phyloP scores from a whole-genome alignment of 2,113 vertebrate species.

The Chaenogobius annularis region DNA sequence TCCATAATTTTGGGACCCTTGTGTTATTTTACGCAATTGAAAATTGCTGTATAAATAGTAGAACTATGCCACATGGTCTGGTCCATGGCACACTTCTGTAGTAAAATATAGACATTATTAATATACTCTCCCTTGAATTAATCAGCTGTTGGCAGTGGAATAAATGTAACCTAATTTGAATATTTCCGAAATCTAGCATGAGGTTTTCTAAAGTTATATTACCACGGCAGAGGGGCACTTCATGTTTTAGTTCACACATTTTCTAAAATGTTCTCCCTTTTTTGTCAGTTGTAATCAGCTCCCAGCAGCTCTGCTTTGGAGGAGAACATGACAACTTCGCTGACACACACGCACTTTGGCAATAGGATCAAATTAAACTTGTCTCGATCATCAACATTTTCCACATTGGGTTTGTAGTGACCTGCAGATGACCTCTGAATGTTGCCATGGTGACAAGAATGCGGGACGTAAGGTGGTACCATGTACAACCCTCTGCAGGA shows the following conservation, averaged over 20 bases:
- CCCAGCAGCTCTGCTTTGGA: constrained; percentile 17
- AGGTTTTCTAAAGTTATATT: constrained; percentile 2
- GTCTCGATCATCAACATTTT: too few species aligned
- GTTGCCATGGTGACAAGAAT: too few species aligned
- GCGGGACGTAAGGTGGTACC: too few species aligned
- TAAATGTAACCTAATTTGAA: constrained; percentile 7
- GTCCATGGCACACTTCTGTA: background rate
- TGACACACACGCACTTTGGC: constrained; percentile 10
- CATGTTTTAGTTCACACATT: background rate
- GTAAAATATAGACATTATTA: background rate
- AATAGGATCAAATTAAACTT: background rate
- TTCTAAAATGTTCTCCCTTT: constrained; percentile 16
- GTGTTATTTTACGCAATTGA: too few species aligned
- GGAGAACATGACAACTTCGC: constrained; percentile 32
- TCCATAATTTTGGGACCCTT: too few species aligned
- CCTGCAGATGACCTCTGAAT: too few species aligned
- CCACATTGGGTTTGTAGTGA: too few species aligned
- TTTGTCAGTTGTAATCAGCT: constrained; percentile 30
- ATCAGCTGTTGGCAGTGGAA: constrained; percentile 18
- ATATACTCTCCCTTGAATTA: constrained; percentile 26
- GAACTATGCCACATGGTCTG: background rate
- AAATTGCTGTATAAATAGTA: too few species aligned
- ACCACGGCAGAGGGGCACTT: constrained; percentile 1
- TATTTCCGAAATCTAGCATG: background rate
- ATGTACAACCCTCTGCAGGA: too few species aligned